A percentile compares a stretch with the other conserved stretches of the same genome.
These are phyloP conservation scores for Chelmon rostratus DNA, from an alignment of 2,797 vertebrate genomes.

Conservation along the genomic window DNA sequence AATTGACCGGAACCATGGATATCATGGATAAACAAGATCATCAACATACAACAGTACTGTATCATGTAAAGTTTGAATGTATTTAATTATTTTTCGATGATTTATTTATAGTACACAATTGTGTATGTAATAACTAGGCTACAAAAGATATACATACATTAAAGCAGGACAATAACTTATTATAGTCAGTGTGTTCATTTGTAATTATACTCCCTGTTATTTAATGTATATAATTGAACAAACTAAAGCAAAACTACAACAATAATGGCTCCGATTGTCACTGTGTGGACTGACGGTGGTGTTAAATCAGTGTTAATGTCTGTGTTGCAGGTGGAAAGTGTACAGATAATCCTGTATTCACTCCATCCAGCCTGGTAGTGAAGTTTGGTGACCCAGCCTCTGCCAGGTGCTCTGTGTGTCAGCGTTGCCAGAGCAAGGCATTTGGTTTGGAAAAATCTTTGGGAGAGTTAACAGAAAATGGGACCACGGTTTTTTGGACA, in stretches of 20 bases:
- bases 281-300: not conserved
- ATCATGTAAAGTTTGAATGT: not conserved
- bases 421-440: fast-evolving
- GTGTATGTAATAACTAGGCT: not conserved
- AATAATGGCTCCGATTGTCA: not conserved
- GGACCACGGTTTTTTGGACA: constrained; percentile 22
- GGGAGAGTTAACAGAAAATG: fast-evolving
- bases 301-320: not conserved
- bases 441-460: not conserved
- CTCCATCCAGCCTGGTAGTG: constrained; percentile 47
- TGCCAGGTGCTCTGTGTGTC: constrained; percentile 27
- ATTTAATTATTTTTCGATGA: not conserved
- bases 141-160: not conserved
- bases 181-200: not conserved
- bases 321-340: constrained; percentile 13
- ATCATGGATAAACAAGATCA: not conserved
- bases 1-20: not conserved
- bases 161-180: not conserved
- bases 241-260: not conserved
- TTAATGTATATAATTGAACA: no score
- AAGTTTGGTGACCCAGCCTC: not conserved
- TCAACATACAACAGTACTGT: not conserved
- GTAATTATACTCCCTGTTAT: not conserved
- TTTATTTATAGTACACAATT: not conserved
- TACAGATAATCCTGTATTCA: constrained; percentile 35